Percentiles rank a stretch among this genome's conserved stretches.
phyloP scores from a whole-genome alignment of 2,888 invertebrate genomes.

The Corbicula japonica region DNA sequence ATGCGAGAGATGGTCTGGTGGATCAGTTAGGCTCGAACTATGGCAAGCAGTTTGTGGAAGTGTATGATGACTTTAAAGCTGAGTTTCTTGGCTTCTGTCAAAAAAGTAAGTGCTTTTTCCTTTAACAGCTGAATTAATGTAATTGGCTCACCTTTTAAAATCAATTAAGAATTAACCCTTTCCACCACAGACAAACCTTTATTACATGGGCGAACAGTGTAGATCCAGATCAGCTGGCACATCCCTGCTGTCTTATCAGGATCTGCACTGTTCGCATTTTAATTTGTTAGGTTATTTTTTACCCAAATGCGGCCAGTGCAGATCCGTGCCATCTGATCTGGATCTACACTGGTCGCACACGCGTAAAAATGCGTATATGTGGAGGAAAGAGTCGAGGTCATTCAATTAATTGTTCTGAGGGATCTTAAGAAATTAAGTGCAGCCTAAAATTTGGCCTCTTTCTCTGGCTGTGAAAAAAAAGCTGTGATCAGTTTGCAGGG shows the following conservation, averaged over 20 bases:
- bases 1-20: constrained; percentile 17
- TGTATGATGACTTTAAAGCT: constrained; percentile 32
- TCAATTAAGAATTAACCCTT: neutral
- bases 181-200: neutral
- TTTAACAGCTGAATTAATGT: neutral
- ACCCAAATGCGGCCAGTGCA: too few relatives aligned
- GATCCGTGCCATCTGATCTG: too few relatives aligned
- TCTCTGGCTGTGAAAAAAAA: too few relatives aligned
- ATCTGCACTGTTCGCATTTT: neutral
- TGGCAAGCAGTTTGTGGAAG: constrained; percentile 24
- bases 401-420: too few relatives aligned
- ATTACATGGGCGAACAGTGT: neutral
- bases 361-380: too few relatives aligned
- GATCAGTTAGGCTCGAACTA: constrained; percentile 28
- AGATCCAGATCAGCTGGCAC: neutral
- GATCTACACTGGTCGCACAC: too few relatives aligned
- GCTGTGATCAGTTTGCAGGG: too few relatives aligned
- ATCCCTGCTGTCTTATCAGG: neutral
- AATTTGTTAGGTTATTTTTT: neutral
- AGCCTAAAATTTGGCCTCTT: too few relatives aligned
- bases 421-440: too few relatives aligned
- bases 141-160: too few relatives aligned
- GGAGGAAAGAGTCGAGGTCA: too few relatives aligned
- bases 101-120: constrained; percentile 30
- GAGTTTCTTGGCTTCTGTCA: constrained; percentile 41